Base-by-base conservation (phyloP, 2,888 invertebrate genomes). In the Rhopalosiphum nymphaeae region DNA sequence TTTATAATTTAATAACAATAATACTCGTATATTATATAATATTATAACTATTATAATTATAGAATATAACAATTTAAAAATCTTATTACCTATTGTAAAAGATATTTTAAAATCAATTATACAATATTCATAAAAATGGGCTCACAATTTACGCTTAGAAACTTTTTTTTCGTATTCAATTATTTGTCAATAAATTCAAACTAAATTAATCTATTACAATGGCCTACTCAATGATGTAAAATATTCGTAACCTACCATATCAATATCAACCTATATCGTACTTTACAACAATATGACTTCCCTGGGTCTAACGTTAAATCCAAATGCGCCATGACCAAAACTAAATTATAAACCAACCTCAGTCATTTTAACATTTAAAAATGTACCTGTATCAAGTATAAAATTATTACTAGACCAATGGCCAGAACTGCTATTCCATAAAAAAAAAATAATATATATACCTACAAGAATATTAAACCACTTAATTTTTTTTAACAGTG, bases 131-230 rank as follows among this genome's bases (percentile, higher is more conserved):
- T 61, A n/a, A 3, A n/a, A 13, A n/a, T 67, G 16, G 5, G 67
- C 16, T n/a, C 5, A 16, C 13, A 4, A 3, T 16, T 16, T n/a
- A 1, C 0, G n/a, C 7, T 36, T 7, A 2, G n/a, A 67, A 16
- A 46, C 44, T 67, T 3, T 67, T 67, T n/a, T 67, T 67, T n/a
- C 16, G n/a, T 16, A 67, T 16, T 1, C 67, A 16, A n/a, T n/a
- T 67, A 67, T 67, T 67, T 67, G 1, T 67, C 16, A n/a, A n/a
- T n/a, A 10, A 61, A 10, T 61, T 9, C 29, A 61, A 29, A 29
- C 0, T n/a, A 67, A 67, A 67, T 3, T 4, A n/a, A 67, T 67
- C n/a, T 16, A 67, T 67, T 67, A 36, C 67, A n/a, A 7, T n/a
- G n/a, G 25, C 13, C 16, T n/a, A 16, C 13, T 67, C n/a, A n/a